Evolutionary conservation across 2,888 invertebrate species (phyloP), one percentile per base, ranked within the genome.

Genomic region (Spatulosminthurus flaviceps): DNA sequence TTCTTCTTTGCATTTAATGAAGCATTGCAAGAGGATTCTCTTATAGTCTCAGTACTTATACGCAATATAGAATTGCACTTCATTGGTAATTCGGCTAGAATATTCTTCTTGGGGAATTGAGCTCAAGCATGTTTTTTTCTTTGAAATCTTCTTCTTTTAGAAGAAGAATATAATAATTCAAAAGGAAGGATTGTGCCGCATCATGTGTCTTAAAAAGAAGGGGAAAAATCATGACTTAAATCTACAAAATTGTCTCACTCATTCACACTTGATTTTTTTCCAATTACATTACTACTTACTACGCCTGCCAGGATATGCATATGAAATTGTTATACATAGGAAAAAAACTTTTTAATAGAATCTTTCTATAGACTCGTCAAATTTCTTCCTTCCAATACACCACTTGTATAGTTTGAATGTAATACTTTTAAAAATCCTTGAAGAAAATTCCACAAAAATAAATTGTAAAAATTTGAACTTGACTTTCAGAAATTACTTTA

Each of bases 11-110:
- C 2, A 64, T 64, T 64, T 64, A 64, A 64, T 64, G 64, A 24
- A 64, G 64, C 64, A 64, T 64, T 64, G n/a, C 64, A 64, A 9
- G 24, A 64, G 7, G n/a, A n/a, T n/a, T n/a, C n/a, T n/a, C n/a
- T n/a, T n/a, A n/a, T n/a, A n/a, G 11, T 64, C 64, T n/a, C 24
- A 64, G 21, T 13, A n/a, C 1, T 1, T 2, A 51, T n/a, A n/a
- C n/a, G n/a, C n/a, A n/a, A n/a, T n/a, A 13, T 51, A 16, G 19
- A 19, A n/a, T 9, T 13, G 51, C 51, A 51, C 16, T 13, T 51
- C 16, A 13, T 51, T 13, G n/a, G 16, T 4, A 51, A 51, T 51
- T n/a, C 16, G 19, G 16, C 19, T n/a, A 2, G 7, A 13, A 1
- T n/a, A n/a, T 51, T 51, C 16, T 51, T 51, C 9, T n/a, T 51